These are phyloP conservation scores for Chaenodraco wilsoni DNA, from an alignment of 2,797 vertebrate genomes.

Conservation along the genomic window DNA sequence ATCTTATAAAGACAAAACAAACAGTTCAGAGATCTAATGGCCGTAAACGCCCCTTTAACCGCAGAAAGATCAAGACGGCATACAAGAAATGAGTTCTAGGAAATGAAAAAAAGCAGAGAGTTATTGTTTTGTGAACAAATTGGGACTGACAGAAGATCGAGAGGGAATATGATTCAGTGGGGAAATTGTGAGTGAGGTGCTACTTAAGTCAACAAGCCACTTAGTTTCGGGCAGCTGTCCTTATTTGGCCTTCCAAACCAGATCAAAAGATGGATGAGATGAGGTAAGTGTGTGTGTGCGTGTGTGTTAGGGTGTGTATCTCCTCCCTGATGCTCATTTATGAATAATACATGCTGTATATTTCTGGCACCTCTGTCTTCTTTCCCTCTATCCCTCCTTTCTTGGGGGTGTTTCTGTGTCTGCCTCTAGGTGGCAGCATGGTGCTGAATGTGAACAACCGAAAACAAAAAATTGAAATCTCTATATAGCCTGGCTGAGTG, in stretches of 20 bases:
- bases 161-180: constrained; percentile 14
- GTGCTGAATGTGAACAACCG: constrained; percentile 40
- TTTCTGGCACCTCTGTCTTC: constrained; percentile 66
- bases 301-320: constrained; percentile 27
- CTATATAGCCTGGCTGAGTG: constrained; percentile 19
- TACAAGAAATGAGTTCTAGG: constrained; percentile 11
- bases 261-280: constrained; percentile 58
- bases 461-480: constrained; percentile 17
- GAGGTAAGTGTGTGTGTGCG: constrained; percentile 37
- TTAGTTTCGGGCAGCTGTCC: constrained; percentile 58
- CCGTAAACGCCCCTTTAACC: neutral
- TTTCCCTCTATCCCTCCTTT: constrained; percentile 45
- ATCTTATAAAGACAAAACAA: constrained; percentile 14
- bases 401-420: constrained; percentile 21
- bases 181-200: constrained; percentile 26
- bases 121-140: constrained; percentile 42
- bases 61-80: constrained; percentile 11
- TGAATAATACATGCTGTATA: constrained; percentile 79
- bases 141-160: constrained; percentile 22
- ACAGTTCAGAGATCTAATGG: constrained; percentile 11
- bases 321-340: constrained; percentile 70
- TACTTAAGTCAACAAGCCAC: constrained; percentile 54
- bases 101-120: constrained; percentile 10
- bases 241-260: constrained; percentile 62
- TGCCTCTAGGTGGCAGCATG: constrained; percentile 80